Evolutionary conservation across 2,888 invertebrate genomes (phyloP), one percentile per base, ranked within the genome.

Genomic region (Bimastos eiseni): DNA sequence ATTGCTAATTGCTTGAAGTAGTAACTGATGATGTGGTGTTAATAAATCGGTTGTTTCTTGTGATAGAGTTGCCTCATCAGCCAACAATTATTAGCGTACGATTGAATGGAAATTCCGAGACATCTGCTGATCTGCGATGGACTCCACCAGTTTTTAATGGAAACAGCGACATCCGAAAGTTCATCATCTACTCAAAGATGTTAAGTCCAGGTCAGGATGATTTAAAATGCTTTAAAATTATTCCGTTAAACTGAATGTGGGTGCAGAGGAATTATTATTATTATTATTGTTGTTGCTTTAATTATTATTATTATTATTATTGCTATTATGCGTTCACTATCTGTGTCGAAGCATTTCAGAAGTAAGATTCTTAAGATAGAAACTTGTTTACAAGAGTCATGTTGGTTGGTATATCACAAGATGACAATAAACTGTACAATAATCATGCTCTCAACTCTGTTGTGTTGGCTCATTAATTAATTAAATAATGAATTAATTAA

Each of bases 61-160:
- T 92, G 94, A 33, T 93, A 96, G 99, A 99, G 95, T 96, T 99
- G 92, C 99, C 99, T 0, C 98, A 97, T 94, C 97, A 98, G 44
- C 99, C 99, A 0, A 97, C 97, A 89, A 97, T 97, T 94, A 97
- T 98, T 0, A 96, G 96, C 93, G 98, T 98, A 0, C 96, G 97
- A 90, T 95, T 97, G 21, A 96, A 97, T 37, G 97, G 98, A 96
- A 97, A 92, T 94, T 97, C 94, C 86, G 97, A 96, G 96, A 94
- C 98, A 0, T 97, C 97, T 41, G 97, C 99, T 92, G 98, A 98
- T 94, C 97, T 99, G 6, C 97, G 97, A 36, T 99, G 99, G 99
- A 97, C 37, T 86, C 97, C 97, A 24, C 97, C 98, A 0, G 98
- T 98, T 49, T 99, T 99, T 95, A 98, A 99, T 95, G 99, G 99